Base-by-base conservation (phyloP, 1,140 invertebrate species). In the Geopemphigus sp. region DNA sequence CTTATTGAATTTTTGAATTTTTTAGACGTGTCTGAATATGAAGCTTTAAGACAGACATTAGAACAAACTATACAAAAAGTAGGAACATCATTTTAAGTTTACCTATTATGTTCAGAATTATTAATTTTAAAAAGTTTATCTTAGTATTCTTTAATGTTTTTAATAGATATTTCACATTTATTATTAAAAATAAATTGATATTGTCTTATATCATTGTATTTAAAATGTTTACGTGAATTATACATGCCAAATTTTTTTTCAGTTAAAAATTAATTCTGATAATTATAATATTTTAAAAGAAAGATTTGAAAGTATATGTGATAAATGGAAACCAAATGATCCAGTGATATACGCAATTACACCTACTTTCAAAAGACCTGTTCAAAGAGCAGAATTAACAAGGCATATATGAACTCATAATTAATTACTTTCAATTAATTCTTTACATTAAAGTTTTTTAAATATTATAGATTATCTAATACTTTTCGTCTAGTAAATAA, bases 301-400 rank as follows among this genome's bases (percentile, higher is more conserved):
- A 80, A 81, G 39, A 81, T 82, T 47, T 82, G 81, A 45, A 73
- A 81, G 76, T 80, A 81, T 57, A 81, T 84, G 83, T 81, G 82
- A 81, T 26, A 76, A 80, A 56, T 84, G 83, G 83, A 78, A 83
- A 70, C 81, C 83, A 4, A 81, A 83, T 64, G 64, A 87, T n/a
- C 86, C 87, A 15, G 83, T 84, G 70, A 94, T 96, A 83, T 96
- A 94, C 86, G 92, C 94, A 8, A 92, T 99, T 74, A 99, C 97
- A 10, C 97, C 97, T 32, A 99, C 97, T 1, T 95, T 97, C 86
- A 85, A 90, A 19, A 88, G 96, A 66, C 89, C 92, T 47, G 93
- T 94, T 64, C 97, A 99, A 87, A 98, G 97, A 86, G 96, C 97
- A 22, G 97, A 99, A 85, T 87, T 99, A 14, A 97, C 94, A 61